Evolutionary conservation across 2,113 vertebrate species (phyloP), one percentile per base, ranked within the genome.

Genomic region (Bubalus kerabau): DNA sequence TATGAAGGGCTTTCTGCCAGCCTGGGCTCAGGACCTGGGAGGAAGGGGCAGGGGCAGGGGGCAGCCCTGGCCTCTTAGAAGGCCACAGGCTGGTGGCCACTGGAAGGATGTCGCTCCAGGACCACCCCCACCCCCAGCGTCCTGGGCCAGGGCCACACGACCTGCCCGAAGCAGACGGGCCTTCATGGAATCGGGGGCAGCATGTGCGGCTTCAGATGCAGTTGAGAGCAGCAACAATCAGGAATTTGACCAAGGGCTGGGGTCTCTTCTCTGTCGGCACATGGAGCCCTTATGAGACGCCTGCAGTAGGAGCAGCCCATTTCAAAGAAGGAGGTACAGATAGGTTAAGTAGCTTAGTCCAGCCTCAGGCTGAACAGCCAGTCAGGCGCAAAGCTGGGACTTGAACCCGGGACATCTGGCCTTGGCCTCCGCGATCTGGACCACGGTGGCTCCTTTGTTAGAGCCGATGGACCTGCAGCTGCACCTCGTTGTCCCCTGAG

Each of bases 361-460:
- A 40, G 32, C 12, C 64, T 0, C 3, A 21, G 43, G 9, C 16
- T 5, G 23, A 19, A 36, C 30, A 28, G 48, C 84, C 2, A 11
- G 24, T 5, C 21, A 54, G 87, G 7, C 4, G 90, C n/a, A 40
- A 57, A 3, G 30, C n/a, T 28, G 40, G 48, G 48, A 21, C 17
- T 7, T 21, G 60, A 54, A 11, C 23, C 14, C 28, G 26, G 46
- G 60, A 16, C 1, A 2, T 26, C 21, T 4, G 16, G 59, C 57
- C 74, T 19, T 14, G 86, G 57, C 2, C 7, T 24, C 40, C 17
- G 48, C 6, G 14, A 28, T 43, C 46, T 26, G 40, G 48, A 36
- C 15, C 48, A 6, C 2, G 7, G 5, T 0, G 3, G 26, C 6
- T 3, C 1, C 2, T 14, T 36, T 0, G 36, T 28, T n/a, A 19